phyloP scores from a whole-genome alignment of 2,888 invertebrate species.

The Sesamia inferens region DNA sequence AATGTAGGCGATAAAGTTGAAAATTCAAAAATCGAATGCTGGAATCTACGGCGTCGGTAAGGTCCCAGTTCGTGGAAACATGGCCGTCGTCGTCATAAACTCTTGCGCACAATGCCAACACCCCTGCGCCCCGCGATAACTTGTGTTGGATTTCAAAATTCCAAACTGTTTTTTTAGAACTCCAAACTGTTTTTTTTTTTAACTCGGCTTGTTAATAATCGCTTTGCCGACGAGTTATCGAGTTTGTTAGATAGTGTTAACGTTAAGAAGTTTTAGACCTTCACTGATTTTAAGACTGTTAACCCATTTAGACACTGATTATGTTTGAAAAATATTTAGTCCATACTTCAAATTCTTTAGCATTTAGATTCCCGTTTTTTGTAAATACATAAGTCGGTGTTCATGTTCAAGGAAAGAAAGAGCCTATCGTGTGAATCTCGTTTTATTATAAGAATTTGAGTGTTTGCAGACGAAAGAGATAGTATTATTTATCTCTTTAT shows the following conservation, averaged over 20 bases:
- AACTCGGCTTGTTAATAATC: conserved; percentile 59
- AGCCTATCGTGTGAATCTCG: neutral
- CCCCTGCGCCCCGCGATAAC: conserved; percentile 65
- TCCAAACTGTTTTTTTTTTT: conserved; percentile 68
- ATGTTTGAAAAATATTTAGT: conserved; percentile 11
- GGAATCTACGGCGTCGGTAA: conserved; percentile 57
- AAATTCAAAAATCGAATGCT: conserved; percentile 23
- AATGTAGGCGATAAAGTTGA: conserved; percentile 35
- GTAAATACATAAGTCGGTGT: neutral
- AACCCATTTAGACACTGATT: conserved; percentile 4
- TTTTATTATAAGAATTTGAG: conserved; percentile 1
- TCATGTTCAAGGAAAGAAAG: neutral
- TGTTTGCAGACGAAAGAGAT: neutral
- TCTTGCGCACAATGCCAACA: conserved; percentile 79
- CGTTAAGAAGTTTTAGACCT: conserved; percentile 35
- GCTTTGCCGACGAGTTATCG: conserved; percentile 67
- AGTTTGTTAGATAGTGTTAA: conserved; percentile 57
- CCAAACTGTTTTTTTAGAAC: conserved; percentile 65
- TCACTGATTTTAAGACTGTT: conserved; percentile 17
- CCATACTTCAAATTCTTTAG: conserved; percentile 9
- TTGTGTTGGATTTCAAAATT: conserved; percentile 72
- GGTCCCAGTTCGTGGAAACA: conserved; percentile 78
- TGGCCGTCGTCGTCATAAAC: conserved; percentile 75
- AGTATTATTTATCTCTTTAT: neutral
- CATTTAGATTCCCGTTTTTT: neutral